Percentiles rank a stretch among this genome's conserved stretches.
These are phyloP conservation scores for Fragariocoptes setiger DNA, from an alignment of 1,140 invertebrate species.

Conservation along the genomic window DNA sequence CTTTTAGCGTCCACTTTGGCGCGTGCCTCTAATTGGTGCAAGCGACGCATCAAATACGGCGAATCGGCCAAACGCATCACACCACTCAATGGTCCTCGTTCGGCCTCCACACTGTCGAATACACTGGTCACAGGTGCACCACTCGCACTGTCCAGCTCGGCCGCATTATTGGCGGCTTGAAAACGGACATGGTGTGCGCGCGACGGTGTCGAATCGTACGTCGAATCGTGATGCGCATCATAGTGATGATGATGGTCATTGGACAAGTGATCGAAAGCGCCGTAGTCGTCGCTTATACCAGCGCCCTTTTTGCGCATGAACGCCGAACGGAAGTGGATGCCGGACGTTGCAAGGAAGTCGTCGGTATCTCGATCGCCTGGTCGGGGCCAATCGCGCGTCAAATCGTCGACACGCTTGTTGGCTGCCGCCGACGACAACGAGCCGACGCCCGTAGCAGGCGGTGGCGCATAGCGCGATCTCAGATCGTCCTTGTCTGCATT, in stretches of 20 bases:
- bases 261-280: neutral
- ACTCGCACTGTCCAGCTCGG: conserved; percentile 2
- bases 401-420: conserved; percentile 1
- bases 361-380: conserved; percentile 15
- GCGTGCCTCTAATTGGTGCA: conserved; percentile 34
- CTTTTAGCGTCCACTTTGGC: conserved; percentile 29
- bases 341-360: conserved; percentile 8
- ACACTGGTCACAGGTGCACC: conserved; percentile 23
- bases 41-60: conserved; percentile 49
- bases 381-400: conserved; percentile 10
- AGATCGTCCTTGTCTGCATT: conserved; percentile 5
- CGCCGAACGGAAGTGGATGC: conserved; percentile 33
- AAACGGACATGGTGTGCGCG: conserved; percentile 21
- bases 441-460: neutral
- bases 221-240: conserved; percentile 7
- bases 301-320: conserved; percentile 24
- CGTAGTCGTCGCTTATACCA: conserved; percentile 21
- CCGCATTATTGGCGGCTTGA: conserved; percentile 5
- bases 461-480: neutral
- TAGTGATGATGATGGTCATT: neutral
- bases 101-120: conserved; percentile 55
- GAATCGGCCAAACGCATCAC: conserved; percentile 61
- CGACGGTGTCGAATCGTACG: conserved; percentile 5
- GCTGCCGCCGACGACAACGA: neutral
- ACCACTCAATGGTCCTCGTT: conserved; percentile 52